phyloP scores from a whole-genome alignment of 1,140 invertebrate genomes.

The Formica selysi region DNA sequence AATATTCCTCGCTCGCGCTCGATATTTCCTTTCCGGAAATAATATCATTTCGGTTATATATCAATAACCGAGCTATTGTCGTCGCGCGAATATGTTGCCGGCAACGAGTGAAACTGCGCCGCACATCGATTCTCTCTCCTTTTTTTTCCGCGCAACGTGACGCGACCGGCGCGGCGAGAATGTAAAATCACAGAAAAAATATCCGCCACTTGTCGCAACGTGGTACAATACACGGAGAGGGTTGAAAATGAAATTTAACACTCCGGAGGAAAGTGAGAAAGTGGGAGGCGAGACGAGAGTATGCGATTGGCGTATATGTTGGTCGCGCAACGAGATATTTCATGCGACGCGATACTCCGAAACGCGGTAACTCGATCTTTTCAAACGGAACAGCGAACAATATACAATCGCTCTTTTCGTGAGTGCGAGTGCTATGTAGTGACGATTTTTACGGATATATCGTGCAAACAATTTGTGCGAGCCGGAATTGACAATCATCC shows the following conservation, averaged over 20 bases:
- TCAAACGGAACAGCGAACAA: constrained; percentile 54
- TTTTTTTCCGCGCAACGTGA: constrained; percentile 13
- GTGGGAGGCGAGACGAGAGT: constrained; percentile 7
- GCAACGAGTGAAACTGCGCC: constrained; percentile 45
- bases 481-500: constrained; percentile 3
- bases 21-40: constrained; percentile 47
- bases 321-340: constrained; percentile 59
- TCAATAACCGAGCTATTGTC: constrained; percentile 33
- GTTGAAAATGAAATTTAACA: constrained; percentile 62
- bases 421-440: not conserved
- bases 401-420: constrained; percentile 39
- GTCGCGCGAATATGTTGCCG: constrained; percentile 41
- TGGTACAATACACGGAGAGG: constrained; percentile 29
- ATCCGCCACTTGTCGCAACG: constrained; percentile 58
- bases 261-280: constrained; percentile 34
- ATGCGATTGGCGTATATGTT: constrained; percentile 43
- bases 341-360: constrained; percentile 46
- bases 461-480: not conserved
- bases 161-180: constrained; percentile 21
- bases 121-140: constrained; percentile 24
- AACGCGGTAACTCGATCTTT: constrained; percentile 58
- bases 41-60: constrained; percentile 46
- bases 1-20: constrained; percentile 2
- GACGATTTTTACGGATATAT: constrained; percentile 31
- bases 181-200: constrained; percentile 63